These are phyloP conservation scores for Drosophila borealis DNA, from an alignment of 2,888 invertebrate genomes.

Conservation along the genomic window DNA sequence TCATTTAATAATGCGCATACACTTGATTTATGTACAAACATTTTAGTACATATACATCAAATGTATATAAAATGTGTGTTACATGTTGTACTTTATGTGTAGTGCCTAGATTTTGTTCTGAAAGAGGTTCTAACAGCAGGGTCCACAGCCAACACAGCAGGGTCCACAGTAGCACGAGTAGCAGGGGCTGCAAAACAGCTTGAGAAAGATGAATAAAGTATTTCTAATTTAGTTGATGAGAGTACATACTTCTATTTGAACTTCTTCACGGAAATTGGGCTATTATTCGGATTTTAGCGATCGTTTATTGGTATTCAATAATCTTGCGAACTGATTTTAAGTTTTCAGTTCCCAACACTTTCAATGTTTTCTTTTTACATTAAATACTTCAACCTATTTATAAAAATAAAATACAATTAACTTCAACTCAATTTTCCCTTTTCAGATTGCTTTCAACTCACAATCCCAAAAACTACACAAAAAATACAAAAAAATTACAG, in stretches of 20 bases:
- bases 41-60: too few species aligned
- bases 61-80: neutral
- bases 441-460: neutral
- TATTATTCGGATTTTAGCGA: too few species aligned
- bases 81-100: neutral
- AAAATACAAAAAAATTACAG: too few species aligned
- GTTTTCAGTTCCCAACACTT: neutral
- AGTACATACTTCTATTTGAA: too few species aligned
- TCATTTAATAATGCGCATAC: neutral
- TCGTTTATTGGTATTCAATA: too few species aligned
- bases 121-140: constrained; percentile 2
- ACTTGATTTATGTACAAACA: neutral
- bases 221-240: too few species aligned
- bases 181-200: neutral
- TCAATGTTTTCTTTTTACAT: neutral
- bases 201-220: too few species aligned
- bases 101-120: constrained; percentile 8
- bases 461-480: neutral
- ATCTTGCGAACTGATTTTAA: too few species aligned
- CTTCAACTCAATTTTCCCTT: neutral
- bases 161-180: constrained; percentile 7
- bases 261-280: too few species aligned
- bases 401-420: neutral
- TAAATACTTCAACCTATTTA: neutral
- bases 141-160: constrained; percentile 11